Evolutionary conservation across 2,797 vertebrate species (phyloP).

Genomic region (Pseudomugil tenellus): DNA sequence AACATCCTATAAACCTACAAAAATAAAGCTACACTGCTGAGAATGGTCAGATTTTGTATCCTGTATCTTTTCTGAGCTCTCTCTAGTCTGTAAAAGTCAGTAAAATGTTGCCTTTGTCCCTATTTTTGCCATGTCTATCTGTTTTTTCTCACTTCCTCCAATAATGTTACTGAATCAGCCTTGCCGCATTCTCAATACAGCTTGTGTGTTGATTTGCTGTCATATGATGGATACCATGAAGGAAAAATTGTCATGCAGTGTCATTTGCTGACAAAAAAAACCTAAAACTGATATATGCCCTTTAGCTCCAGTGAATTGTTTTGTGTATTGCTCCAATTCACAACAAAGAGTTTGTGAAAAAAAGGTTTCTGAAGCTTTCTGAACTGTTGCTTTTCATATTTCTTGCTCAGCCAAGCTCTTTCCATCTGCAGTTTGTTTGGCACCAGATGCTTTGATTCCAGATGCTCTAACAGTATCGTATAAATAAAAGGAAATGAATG

Average conservation of each 20-base stretch:
- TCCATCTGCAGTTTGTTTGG: slow-evolving; percentile 38
- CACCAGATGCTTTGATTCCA: slow-evolving; percentile 16
- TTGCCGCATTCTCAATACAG: background rate
- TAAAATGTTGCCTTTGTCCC: background rate
- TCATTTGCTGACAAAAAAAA: background rate
- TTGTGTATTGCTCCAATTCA: background rate
- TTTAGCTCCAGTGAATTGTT: background rate
- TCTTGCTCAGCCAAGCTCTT: slow-evolving; percentile 8
- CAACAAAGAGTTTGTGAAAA: background rate
- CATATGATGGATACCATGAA: background rate
- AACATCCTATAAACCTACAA: too few species aligned
- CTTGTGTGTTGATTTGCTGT: background rate
- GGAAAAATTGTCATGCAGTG: too few species aligned
- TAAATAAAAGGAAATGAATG: slow-evolving; percentile 12
- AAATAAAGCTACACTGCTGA: too few species aligned
- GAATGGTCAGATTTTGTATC: too few species aligned
- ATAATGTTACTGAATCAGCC: background rate
- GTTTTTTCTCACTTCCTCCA: background rate
- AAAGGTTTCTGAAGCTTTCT: background rate
- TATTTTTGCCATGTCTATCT: background rate
- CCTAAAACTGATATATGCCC: background rate
- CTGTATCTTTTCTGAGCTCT: background rate
- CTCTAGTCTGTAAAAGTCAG: background rate
- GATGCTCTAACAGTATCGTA: slow-evolving; percentile 15
- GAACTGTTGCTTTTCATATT: background rate